Evolutionary conservation across 2,888 invertebrate species (phyloP).

Genomic region (Peribatodes rhomboidaria): DNA sequence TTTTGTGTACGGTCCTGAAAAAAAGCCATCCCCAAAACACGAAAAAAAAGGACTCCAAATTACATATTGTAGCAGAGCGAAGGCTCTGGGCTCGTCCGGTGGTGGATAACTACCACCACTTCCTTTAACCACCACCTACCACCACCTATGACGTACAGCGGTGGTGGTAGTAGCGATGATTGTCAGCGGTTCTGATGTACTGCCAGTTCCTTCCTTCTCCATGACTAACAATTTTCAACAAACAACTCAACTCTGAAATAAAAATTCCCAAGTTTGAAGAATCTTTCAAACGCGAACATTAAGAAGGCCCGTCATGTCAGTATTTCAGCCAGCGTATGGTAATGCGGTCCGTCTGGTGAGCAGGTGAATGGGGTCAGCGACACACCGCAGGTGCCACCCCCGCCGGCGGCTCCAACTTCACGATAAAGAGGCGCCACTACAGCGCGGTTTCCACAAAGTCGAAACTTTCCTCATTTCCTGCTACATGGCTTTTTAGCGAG

Average conservation of each 20-base stretch:
- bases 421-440: slow-evolving; percentile 49
- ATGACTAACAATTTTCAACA: too few species aligned
- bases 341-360: slow-evolving; percentile 65
- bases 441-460: slow-evolving; percentile 47
- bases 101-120: too few species aligned
- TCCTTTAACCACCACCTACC: too few species aligned
- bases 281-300: neutral
- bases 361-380: slow-evolving; percentile 82
- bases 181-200: too few species aligned
- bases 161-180: too few species aligned
- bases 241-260: neutral
- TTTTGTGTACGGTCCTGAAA: too few species aligned
- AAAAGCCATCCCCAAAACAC: too few species aligned
- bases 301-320: slow-evolving; percentile 50
- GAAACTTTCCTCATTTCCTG: slow-evolving; percentile 62
- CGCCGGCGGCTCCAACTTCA: slow-evolving; percentile 45
- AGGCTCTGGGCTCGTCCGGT: too few species aligned
- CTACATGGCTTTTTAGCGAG: slow-evolving; percentile 43
- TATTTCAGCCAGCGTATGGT: slow-evolving; percentile 63
- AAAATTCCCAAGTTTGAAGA: neutral
- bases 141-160: too few species aligned
- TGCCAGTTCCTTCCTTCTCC: too few species aligned
- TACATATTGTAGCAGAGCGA: too few species aligned
- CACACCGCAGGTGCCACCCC: slow-evolving; percentile 68
- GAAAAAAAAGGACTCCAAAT: too few species aligned